phyloP scores from a whole-genome alignment of 2,888 invertebrate species.

The Meghimatium bilineatum region DNA sequence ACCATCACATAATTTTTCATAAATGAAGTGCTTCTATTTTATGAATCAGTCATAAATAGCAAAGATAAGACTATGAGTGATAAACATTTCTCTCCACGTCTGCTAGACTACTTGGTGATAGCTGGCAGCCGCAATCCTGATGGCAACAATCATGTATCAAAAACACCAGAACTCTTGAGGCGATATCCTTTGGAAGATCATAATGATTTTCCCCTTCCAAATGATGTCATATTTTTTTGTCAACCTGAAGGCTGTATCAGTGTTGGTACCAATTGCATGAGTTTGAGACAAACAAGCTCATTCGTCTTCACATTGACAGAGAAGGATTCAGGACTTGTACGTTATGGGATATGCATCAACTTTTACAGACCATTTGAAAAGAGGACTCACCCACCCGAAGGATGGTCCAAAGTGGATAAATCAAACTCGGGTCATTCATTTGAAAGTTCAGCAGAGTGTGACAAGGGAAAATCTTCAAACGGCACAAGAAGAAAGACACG shows the following conservation, averaged over 20 bases:
- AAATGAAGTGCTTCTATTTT: constrained; percentile 24
- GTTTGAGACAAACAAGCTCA: constrained; percentile 90
- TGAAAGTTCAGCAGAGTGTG: constrained; percentile 60
- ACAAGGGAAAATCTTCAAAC: constrained; percentile 66
- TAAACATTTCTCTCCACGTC: constrained; percentile 80
- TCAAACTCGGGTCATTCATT: constrained; percentile 54
- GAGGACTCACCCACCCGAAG: constrained; percentile 56
- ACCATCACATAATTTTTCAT: not conserved
- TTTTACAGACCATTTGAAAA: constrained; percentile 91
- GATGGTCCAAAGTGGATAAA: constrained; percentile 62
- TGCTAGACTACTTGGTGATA: constrained; percentile 94
- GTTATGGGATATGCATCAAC: constrained; percentile 97
- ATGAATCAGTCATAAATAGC: not conserved
- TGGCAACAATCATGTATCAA: constrained; percentile 77
- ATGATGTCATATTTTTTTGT: constrained; percentile 99
- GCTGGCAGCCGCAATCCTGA: constrained; percentile 89
- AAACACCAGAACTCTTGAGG: constrained; percentile 95
- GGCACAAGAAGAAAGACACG: constrained; percentile 69
- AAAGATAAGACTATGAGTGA: constrained; percentile 35
- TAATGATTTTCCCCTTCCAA: constrained; percentile 95
- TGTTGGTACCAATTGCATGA: constrained; percentile 86
- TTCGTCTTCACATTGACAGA: constrained; percentile 99
- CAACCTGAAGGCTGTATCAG: constrained; percentile 97
- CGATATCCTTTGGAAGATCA: constrained; percentile 95
- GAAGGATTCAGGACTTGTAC: constrained; percentile 90